Evolutionary conservation across 2,888 invertebrate genomes (phyloP).

Genomic region (Nomada goodeniana): DNA sequence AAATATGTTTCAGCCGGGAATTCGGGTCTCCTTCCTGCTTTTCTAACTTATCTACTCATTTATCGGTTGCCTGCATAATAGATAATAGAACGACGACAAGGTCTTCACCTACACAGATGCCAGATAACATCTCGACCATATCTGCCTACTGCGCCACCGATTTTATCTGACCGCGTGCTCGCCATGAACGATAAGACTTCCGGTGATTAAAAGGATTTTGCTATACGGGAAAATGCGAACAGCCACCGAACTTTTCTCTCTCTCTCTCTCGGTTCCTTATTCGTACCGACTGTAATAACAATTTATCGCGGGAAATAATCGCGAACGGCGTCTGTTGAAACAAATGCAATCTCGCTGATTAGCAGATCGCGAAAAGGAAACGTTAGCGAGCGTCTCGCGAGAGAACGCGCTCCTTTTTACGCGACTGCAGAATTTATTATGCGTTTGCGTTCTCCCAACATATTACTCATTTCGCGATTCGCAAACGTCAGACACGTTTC

Average conservation of each 20-base stretch:
- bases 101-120: slow-evolving; percentile 27
- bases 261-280: not conserved
- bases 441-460: slow-evolving; percentile 7
- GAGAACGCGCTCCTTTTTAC: slow-evolving; percentile 13
- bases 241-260: slow-evolving; percentile 17
- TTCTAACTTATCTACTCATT: slow-evolving; percentile 41
- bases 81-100: slow-evolving; percentile 43
- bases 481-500: not conserved
- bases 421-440: slow-evolving; percentile 28
- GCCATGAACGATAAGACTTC: slow-evolving; percentile 54
- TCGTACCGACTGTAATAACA: slow-evolving; percentile 33
- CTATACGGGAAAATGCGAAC: slow-evolving; percentile 42
- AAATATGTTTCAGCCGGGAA: not conserved
- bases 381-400: slow-evolving; percentile 1
- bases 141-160: slow-evolving; percentile 31
- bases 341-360: slow-evolving; percentile 39
- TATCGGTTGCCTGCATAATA: slow-evolving; percentile 40
- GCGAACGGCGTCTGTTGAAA: slow-evolving; percentile 1
- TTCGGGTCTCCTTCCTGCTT: not conserved
- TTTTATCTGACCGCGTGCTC: slow-evolving; percentile 52
- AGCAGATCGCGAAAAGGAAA: slow-evolving; percentile 32
- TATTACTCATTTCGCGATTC: slow-evolving; percentile 26
- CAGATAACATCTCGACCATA: slow-evolving; percentile 45
- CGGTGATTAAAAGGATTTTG: slow-evolving; percentile 53
- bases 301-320: slow-evolving; percentile 46